Percentiles rank a stretch among this genome's conserved stretches.
Evolutionary conservation across 2,797 vertebrate genomes (phyloP).

Genomic region (Galaxias olidus): DNA sequence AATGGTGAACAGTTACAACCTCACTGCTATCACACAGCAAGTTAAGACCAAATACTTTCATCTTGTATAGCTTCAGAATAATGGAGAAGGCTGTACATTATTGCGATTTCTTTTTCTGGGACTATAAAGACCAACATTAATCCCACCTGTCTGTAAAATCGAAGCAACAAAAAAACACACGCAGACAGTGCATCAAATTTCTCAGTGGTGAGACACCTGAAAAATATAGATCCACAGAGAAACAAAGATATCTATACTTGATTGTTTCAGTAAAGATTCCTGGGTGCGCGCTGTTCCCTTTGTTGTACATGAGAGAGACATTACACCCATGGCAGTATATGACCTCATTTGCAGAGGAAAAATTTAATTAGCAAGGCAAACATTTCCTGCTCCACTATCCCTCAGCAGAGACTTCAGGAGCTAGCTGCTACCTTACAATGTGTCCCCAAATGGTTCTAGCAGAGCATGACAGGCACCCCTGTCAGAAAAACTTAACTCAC

Average conservation of each 20-base stretch:
- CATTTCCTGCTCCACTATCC: slow-evolving; percentile 78
- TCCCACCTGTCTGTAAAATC: slow-evolving; percentile 84
- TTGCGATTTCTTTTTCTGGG: slow-evolving; percentile 71
- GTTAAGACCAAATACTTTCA: slow-evolving; percentile 74
- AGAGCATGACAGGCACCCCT: slow-evolving; percentile 62
- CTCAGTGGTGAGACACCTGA: slow-evolving; percentile 58
- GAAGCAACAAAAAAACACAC: slow-evolving; percentile 76
- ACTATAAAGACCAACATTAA: slow-evolving; percentile 77
- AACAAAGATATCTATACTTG: slow-evolving; percentile 74
- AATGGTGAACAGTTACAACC: slow-evolving; percentile 67
- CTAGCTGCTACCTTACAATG: slow-evolving; percentile 71
- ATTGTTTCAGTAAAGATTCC: slow-evolving; percentile 80
- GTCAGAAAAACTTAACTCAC: slow-evolving; percentile 24
- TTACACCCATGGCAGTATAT: slow-evolving; percentile 79
- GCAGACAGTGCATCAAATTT: slow-evolving; percentile 75
- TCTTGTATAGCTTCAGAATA: slow-evolving; percentile 66
- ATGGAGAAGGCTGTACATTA: slow-evolving; percentile 72
- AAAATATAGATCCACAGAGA: slow-evolving; percentile 79
- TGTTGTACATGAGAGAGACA: slow-evolving; percentile 82
- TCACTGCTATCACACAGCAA: slow-evolving; percentile 65
- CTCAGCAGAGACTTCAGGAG: slow-evolving; percentile 72
- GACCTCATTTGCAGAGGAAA: slow-evolving; percentile 82
- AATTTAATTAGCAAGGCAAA: slow-evolving; percentile 87
- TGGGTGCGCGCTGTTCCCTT: slow-evolving; percentile 71
- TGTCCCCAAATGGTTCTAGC: slow-evolving; percentile 66